Base-by-base conservation (phyloP, 1,140 invertebrate species). In the Manduca sexta region DNA sequence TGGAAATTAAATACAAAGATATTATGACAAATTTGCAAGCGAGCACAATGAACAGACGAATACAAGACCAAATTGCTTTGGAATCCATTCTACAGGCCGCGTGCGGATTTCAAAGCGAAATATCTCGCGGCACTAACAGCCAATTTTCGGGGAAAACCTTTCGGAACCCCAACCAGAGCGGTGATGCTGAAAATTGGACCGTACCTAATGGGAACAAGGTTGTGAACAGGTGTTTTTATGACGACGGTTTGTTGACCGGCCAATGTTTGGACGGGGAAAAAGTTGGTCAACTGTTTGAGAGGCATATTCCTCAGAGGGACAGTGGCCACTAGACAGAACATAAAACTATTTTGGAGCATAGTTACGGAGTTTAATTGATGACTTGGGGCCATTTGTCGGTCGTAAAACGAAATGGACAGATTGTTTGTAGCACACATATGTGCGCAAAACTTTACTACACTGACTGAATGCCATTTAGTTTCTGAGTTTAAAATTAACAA, bases 1-100 rank as follows among this genome's bases (percentile, higher is more conserved):
- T 84, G 16, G 81, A 84, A 63, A 56, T 33, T n/a, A 84, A 80
- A 55, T 84, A 84, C 41, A 83, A 82, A 52, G 74, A 78, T 10
- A 78, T 84, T 6, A 71, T 84, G 29, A 75, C 74, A 2, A 81
- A 69, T 41, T 65, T 84, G 26, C 81, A 84, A 67, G 66, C 74
- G 3, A 80, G 79, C 0, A 75, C 79, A 26, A 76, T 84, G 40
- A 72, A 84, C 46, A 55, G 77, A 26, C 63, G 74, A 53, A 63
- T 81, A 37, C 77, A 80, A 45, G 81, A 84, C 51, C 79, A 84
- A 59, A 58, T 74, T 13, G 62, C 75, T 17, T 54, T 84, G 14
- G 74, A 79, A 54, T 67, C 75, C 11, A 60, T 84, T 31, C 55
- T 84, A 45, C 64, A 81, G 52, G 64, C 67, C 4, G 63, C 76